Conservation (phyloP, 1,140 invertebrate species). For the Heliconius hewitsoni region DNA sequence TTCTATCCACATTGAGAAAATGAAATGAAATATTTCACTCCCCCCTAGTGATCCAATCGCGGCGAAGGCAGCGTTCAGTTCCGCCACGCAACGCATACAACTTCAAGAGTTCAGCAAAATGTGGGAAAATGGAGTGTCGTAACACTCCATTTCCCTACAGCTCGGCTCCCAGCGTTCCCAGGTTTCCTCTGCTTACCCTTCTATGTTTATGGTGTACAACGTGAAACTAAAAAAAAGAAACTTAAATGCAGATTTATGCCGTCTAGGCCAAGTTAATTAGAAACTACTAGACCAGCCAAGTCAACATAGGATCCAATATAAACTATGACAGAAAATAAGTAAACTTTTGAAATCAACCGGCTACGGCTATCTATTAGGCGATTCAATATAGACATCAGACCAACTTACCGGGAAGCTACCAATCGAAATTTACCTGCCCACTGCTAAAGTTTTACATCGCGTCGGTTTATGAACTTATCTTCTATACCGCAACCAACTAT, state of each 20-base stretch:
- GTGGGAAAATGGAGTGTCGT: no score
- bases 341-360: slow-evolving; percentile 33
- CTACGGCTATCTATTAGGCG: slow-evolving; percentile 22
- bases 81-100: no score
- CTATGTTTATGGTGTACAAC: no score
- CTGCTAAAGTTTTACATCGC: slow-evolving; percentile 1
- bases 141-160: no score
- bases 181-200: no score
- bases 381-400: slow-evolving; percentile 33
- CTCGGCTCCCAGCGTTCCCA: no score
- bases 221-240: no score
- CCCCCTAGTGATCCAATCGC: no score
- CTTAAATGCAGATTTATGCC: not conserved
- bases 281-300: not conserved
- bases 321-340: slow-evolving; percentile 6
- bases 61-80: no score
- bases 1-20: no score
- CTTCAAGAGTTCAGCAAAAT: no score
- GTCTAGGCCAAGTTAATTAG: not conserved
- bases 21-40: no score
- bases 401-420: slow-evolving; percentile 20
- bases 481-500: not conserved
- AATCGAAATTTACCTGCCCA: slow-evolving; percentile 29
- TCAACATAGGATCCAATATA: not conserved
- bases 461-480: not conserved